Conservation (phyloP, 2,797 vertebrate genomes). For the Buceros bicornis region DNA sequence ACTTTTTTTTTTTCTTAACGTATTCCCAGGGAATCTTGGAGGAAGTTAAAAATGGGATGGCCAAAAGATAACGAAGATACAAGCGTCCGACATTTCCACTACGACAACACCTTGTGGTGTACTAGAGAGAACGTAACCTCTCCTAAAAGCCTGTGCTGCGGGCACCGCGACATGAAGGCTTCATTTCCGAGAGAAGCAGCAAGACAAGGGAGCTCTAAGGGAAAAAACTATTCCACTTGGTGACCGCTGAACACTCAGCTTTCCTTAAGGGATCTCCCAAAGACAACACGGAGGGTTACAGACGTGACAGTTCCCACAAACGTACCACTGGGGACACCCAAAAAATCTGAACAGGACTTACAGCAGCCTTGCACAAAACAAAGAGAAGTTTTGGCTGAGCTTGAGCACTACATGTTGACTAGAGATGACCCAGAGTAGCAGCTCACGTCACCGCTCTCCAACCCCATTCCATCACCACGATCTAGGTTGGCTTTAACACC, state of each 20-base stretch:
- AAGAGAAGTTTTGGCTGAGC: neutral
- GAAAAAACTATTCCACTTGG: neutral
- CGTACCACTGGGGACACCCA: neutral
- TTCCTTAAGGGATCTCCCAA: neutral
- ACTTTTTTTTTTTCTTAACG: neutral
- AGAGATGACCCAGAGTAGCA: neutral
- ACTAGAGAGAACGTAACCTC: neutral
- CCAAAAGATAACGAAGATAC: neutral
- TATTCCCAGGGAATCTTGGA: neutral
- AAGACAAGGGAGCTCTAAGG: neutral
- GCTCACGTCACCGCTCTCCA: fast-evolving
- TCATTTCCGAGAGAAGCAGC: neutral
- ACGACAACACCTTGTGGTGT: neutral
- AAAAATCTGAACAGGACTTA: neutral
- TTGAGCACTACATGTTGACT: neutral
- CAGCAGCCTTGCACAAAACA: neutral
- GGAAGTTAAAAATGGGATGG: neutral
- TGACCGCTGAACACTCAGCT: neutral
- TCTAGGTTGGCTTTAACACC: neutral
- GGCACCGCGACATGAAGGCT: neutral
- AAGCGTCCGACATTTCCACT: fast-evolving
- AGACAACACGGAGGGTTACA: neutral
- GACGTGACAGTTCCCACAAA: neutral
- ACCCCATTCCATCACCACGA: fast-evolving
- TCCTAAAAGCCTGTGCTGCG: neutral